Evolutionary conservation across 2,797 vertebrate genomes (phyloP), one percentile per base, ranked within the genome.

Genomic region (Notoglanidium macrostoma): DNA sequence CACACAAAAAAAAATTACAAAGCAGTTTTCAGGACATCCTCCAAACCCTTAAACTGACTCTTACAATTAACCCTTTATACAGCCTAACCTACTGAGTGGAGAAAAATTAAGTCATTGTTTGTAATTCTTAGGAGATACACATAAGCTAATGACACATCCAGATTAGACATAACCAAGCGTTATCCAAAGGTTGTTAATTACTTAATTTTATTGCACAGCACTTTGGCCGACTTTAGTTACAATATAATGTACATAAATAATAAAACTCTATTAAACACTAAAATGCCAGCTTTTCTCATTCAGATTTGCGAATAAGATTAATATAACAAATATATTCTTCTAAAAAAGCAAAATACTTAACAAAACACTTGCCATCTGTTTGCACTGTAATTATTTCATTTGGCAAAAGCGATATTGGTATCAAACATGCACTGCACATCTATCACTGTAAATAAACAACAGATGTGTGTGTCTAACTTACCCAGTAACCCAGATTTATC

Each of bases 1-100:
- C 81, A 93, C 26, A 92, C 77, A 17, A 87, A 77, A 76, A 61
- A 88, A 77, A 51, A 61, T 63, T 32, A 80, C 77, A 81, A 81
- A n/a, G 19, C 83, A 68, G 44, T 35, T 23, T 83, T 83, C n/a
- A 83, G n/a, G 7, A 32, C 17, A 51, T 21, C 51, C 19, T 12
- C 44, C 23, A 65, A 51, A 19, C 44, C 29, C 40, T 63, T 44
- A n/a, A 63, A 49, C 26, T 1, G 32, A 23, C 54, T 80, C 8
- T 55, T 51, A 4, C 51, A 32, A 61, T 59, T 21, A 57, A 77
- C 46, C 19, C 5, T 77, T 15, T 54, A 55, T 76, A 54, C 29
- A 57, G n/a, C n/a, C n/a, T 14, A 21, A 61, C 1, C 7, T 44
- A 44, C 21, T 26, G 35, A 19, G 63, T 51, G 17, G 23, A 29